Percentiles rank a stretch among this genome's conserved stretches.
These are phyloP conservation scores for Bufotes viridis DNA, from an alignment of 2,797 vertebrate genomes.

Conservation along the genomic window DNA sequence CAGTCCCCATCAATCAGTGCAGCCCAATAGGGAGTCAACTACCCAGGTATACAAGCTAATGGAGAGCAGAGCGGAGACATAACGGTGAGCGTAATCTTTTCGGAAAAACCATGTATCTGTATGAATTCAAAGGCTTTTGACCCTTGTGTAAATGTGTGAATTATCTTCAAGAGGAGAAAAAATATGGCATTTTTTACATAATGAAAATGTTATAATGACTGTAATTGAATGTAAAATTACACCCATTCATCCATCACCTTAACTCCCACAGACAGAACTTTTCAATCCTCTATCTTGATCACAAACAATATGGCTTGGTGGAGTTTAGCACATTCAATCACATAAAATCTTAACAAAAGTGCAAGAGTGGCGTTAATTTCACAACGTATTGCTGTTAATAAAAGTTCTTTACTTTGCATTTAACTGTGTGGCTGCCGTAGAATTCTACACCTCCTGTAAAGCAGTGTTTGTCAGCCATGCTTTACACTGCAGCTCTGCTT, in stretches of 20 bases:
- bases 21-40: too few species aligned
- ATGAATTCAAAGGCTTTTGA: background rate
- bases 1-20: too few species aligned
- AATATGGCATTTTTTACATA: background rate
- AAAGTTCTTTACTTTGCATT: background rate
- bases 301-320: background rate
- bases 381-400: background rate
- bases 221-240: constrained; percentile 14
- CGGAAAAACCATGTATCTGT: background rate
- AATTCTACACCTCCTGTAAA: background rate
- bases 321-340: background rate
- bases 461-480: background rate
- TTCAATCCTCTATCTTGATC: background rate
- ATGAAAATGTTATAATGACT: constrained; percentile 19
- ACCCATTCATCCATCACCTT: background rate
- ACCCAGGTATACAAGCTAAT: background rate
- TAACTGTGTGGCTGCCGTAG: background rate
- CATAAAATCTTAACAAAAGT: background rate
- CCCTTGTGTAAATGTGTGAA: constrained; percentile 3
- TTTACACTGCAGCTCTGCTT: background rate
- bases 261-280: constrained; percentile 12
- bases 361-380: background rate
- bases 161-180: background rate
- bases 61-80: background rate
- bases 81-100: too few species aligned